A percentile compares a stretch with the other conserved stretches of the same genome.
These are phyloP conservation scores for Halcyon senegalensis DNA, from an alignment of 2,113 vertebrate genomes.

Conservation along the genomic window DNA sequence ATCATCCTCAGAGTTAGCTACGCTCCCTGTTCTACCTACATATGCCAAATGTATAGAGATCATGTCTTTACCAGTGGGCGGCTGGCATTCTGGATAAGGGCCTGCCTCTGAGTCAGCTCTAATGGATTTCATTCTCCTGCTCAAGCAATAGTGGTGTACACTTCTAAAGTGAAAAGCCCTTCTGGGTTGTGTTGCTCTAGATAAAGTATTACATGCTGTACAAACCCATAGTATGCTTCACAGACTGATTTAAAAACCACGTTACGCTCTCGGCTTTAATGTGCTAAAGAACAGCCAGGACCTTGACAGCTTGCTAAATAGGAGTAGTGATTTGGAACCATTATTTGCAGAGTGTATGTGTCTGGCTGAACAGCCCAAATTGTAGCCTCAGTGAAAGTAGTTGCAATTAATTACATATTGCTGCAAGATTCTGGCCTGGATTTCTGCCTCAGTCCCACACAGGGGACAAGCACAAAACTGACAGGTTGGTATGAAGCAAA, in stretches of 20 bases:
- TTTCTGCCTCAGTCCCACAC: not conserved
- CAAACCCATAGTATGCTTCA: not conserved
- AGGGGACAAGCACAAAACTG: not conserved
- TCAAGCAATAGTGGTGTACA: not conserved
- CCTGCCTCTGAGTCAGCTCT: conserved; percentile 25
- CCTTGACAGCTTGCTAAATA: conserved; percentile 5
- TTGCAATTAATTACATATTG: not conserved
- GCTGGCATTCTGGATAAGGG: not conserved
- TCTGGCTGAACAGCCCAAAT: conserved; percentile 8
- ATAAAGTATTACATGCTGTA: not conserved
- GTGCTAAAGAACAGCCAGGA: conserved; percentile 12
- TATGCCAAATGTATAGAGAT: not conserved
- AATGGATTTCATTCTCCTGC: not conserved
- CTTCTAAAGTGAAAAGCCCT: not conserved
- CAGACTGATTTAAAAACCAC: not conserved
- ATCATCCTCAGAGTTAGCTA: not conserved
- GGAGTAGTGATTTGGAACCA: not conserved
- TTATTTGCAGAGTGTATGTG: not conserved
- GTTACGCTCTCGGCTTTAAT: not conserved
- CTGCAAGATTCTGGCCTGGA: not conserved
- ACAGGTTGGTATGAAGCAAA: not conserved
- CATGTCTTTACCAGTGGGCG: not conserved
- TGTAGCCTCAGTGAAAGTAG: not conserved
- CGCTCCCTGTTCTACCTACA: not conserved
- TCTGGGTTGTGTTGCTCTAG: conserved; percentile 6